A percentile compares a stretch with the other conserved stretches of the same genome.
Conservation (phyloP, 2,888 invertebrate genomes). For the Seladonia tumulorum region DNA sequence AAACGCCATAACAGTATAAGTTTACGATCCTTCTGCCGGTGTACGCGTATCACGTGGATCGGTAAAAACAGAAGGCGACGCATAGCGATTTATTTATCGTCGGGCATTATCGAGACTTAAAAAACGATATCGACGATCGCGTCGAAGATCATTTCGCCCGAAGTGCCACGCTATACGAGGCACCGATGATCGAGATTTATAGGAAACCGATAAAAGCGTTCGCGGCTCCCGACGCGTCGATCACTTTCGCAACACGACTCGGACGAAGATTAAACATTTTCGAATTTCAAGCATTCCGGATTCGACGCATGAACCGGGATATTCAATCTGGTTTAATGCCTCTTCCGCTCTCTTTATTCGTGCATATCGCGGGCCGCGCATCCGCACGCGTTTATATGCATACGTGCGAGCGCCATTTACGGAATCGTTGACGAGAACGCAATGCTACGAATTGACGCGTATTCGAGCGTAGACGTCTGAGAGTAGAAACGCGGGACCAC, state of each 20-base stretch:
- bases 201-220: constrained; percentile 20
- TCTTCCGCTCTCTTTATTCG: constrained; percentile 35
- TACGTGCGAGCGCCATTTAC: constrained; percentile 12
- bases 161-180: background rate
- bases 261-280: background rate
- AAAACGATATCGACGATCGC: background rate
- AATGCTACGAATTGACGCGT: background rate
- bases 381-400: background rate
- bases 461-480: constrained; percentile 6
- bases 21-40: background rate
- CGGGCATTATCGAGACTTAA: background rate
- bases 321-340: constrained; percentile 69
- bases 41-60: background rate
- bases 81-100: background rate
- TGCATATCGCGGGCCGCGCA: background rate
- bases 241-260: background rate
- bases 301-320: constrained; percentile 44
- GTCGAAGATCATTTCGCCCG: background rate
- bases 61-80: background rate
- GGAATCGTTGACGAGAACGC: background rate
- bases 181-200: background rate
- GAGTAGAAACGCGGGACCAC: constrained; percentile 17
- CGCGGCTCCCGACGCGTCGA: background rate
- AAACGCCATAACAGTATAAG: background rate
- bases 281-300: constrained; percentile 26